Conservation (phyloP, 1,140 invertebrate genomes). For the Nephotettix cincticeps region DNA sequence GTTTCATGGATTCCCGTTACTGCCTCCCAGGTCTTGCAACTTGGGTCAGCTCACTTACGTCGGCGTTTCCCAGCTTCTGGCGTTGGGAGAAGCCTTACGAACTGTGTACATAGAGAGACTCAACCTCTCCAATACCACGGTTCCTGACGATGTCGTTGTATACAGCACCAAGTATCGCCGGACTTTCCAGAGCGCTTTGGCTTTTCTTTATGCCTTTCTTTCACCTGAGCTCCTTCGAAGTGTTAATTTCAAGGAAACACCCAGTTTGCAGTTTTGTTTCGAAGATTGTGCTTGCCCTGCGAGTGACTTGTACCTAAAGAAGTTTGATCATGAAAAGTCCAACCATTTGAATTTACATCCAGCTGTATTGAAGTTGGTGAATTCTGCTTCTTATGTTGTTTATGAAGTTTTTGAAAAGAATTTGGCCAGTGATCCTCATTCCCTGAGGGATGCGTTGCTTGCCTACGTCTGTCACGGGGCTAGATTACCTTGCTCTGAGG, state of each 20-base stretch:
- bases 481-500: constrained; percentile 63
- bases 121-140: constrained; percentile 52
- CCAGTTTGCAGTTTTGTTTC: constrained; percentile 83
- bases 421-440: constrained; percentile 60
- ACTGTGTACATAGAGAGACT: constrained; percentile 65
- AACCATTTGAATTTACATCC: constrained; percentile 63
- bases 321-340: constrained; percentile 49
- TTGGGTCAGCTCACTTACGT: constrained; percentile 70
- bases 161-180: constrained; percentile 82
- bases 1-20: constrained; percentile 74
- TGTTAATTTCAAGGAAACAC: constrained; percentile 64
- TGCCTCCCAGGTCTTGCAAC: constrained; percentile 49
- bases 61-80: constrained; percentile 71
- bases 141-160: constrained; percentile 63
- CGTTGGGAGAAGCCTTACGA: constrained; percentile 69
- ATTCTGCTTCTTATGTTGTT: constrained; percentile 55
- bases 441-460: constrained; percentile 76
- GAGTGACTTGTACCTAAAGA: constrained; percentile 62
- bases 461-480: constrained; percentile 82
- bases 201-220: constrained; percentile 74
- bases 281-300: constrained; percentile 77
- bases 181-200: constrained; percentile 86
- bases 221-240: constrained; percentile 54
- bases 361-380: constrained; percentile 64
- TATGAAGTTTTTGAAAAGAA: constrained; percentile 63